Conservation (phyloP, 2,113 vertebrate species). For the Neopipo cinnamomea region DNA sequence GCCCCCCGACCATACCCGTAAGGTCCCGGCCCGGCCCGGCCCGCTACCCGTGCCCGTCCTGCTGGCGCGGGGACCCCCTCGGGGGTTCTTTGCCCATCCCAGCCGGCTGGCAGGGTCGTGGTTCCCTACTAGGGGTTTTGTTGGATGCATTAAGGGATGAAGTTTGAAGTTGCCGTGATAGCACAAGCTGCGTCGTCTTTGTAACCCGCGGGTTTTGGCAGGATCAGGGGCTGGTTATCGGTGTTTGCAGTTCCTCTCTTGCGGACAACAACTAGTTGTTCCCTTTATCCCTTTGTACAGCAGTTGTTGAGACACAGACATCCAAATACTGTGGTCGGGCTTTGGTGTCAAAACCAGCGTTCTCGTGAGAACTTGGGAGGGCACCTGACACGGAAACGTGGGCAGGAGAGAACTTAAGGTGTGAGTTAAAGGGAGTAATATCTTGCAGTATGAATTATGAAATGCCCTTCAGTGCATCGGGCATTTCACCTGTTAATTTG, state of each 20-base stretch:
- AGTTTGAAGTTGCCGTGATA: neutral
- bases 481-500: slow-evolving; percentile 15
- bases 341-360: neutral
- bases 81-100: too few species aligned
- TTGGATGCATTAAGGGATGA: accelerated
- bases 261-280: neutral
- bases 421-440: neutral
- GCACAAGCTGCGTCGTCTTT: neutral
- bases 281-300: neutral
- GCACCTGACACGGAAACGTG: neutral
- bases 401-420: neutral
- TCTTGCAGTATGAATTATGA: neutral
- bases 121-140: accelerated
- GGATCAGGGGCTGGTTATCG: too few species aligned
- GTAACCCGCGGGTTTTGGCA: neutral
- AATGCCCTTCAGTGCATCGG: neutral
- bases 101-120: neutral
- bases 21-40: too few species aligned
- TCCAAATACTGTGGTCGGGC: neutral
- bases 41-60: accelerated
- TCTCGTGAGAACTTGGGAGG: slow-evolving; percentile 18
- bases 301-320: neutral
- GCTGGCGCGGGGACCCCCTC: accelerated
- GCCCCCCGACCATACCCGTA: accelerated
- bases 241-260: neutral